Conservation (phyloP, 2,113 vertebrate species). For the Hydropotes inermis region DNA sequence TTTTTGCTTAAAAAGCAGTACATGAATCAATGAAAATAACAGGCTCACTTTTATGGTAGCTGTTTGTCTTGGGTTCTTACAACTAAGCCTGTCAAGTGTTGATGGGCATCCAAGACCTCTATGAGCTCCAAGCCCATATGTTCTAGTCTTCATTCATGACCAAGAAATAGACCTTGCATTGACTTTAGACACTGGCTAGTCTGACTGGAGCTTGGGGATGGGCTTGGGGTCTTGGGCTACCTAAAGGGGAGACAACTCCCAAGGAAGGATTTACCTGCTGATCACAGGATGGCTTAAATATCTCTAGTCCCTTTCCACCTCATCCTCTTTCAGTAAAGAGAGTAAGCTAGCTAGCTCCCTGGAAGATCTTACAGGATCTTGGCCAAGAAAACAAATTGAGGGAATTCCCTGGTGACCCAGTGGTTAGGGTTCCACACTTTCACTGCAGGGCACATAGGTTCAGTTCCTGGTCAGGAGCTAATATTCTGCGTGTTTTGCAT, state of each 20-base stretch:
- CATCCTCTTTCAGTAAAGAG: not conserved
- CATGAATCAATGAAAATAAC: not conserved
- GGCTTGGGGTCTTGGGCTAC: not conserved
- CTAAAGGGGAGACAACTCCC: not conserved
- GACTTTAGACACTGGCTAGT: not conserved
- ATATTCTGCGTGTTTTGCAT: not conserved
- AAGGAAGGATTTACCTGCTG: not conserved
- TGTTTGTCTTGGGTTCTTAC: conserved; percentile 33
- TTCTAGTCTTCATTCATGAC: not conserved
- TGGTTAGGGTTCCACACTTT: not conserved
- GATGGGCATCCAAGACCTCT: conserved; percentile 7
- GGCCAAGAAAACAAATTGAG: not conserved
- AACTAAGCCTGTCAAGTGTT: not conserved
- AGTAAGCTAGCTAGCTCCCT: not conserved
- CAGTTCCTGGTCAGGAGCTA: not conserved
- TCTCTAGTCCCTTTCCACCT: not conserved
- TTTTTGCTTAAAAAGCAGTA: not conserved
- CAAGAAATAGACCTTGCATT: not conserved
- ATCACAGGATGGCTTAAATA: not conserved
- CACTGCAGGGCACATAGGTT: not conserved
- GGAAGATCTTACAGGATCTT: not conserved
- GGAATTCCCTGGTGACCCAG: not conserved
- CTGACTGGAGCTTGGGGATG: not conserved
- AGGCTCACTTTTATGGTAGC: not conserved
- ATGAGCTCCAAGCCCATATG: not conserved